Evolutionary conservation across 2,888 invertebrate genomes (phyloP), one percentile per base, ranked within the genome.

Genomic region (Eupithecia pulchellata): DNA sequence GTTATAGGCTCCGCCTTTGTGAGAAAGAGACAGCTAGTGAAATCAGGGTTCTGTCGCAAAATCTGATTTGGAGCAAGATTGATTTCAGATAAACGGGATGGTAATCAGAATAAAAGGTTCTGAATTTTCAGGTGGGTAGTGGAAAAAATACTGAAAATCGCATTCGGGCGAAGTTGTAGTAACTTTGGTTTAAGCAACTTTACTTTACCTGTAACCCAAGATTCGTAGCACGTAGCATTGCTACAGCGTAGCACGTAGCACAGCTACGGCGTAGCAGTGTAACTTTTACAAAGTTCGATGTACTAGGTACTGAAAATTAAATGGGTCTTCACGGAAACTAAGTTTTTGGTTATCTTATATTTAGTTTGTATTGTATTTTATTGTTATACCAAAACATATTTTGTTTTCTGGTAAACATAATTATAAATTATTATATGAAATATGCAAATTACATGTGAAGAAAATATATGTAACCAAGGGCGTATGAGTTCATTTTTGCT

Each of bases 1-100:
- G 36, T 39, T 57, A 65, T 72, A 86, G 85, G 89, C 93, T 85
- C 82, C 93, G 91, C 93, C 93, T 88, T 76, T 75, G 77, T 61
- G 69, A 64, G 92, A 93, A 83, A 86, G 90, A 87, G 93, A 93
- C 84, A 83, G 84, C 81, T 74, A 74, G 74, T 68, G 74, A 82
- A 89, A 87, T 87, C 87, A 78, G 78, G 73, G 81, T 86, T 83
- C 84, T 77, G 76, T 74, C 75, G 75, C 75, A 78, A 82, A 84
- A 82, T 84, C 83, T 83, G 89, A 89, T 88, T 88, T 83, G 66
- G 66, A 77, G 77, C 75, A 75, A 83, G 88, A 91, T 91, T 90
- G 90, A 89, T 89, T 89, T 89, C 78, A 85, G 86, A 89, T 90
- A 88, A 88, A 87, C 67, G 83, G 76, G 75, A 79, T 79, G 72